phyloP scores from a whole-genome alignment of 2,113 vertebrate genomes.

The Siniperca chuatsi region DNA sequence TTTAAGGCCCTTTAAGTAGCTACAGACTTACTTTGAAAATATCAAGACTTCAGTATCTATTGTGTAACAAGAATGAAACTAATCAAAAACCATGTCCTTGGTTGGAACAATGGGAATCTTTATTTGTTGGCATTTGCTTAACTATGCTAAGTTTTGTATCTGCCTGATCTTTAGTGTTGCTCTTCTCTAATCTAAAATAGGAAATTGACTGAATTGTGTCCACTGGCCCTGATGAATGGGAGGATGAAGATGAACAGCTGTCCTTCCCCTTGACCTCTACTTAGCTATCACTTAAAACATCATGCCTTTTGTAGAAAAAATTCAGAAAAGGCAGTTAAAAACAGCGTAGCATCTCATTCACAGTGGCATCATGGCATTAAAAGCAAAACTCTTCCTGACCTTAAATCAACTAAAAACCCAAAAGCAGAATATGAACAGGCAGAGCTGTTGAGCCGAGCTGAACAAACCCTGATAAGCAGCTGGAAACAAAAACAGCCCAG shows the following conservation, averaged over 20 bases:
- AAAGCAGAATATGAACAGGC: background rate
- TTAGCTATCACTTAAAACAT: background rate
- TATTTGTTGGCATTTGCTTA: background rate
- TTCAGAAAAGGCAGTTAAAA: accelerated
- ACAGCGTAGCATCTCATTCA: background rate
- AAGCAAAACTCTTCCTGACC: slow-evolving; percentile 10
- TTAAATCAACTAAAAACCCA: background rate
- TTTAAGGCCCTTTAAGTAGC: background rate
- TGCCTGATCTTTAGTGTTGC: slow-evolving; percentile 8
- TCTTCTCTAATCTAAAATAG: slow-evolving; percentile 16
- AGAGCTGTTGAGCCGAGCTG: background rate
- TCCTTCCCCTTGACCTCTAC: slow-evolving; percentile 22
- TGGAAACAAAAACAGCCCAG: slow-evolving; percentile 37
- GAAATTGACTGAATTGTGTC: slow-evolving; percentile 31
- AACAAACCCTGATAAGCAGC: slow-evolving; percentile 54
- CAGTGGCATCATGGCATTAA: background rate
- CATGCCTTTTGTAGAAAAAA: background rate
- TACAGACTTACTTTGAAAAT: background rate
- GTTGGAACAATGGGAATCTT: background rate
- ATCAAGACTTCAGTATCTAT: background rate
- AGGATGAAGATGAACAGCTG: slow-evolving; percentile 16
- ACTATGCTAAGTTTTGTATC: background rate
- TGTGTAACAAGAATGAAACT: background rate
- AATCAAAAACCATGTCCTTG: background rate
- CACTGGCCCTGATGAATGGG: slow-evolving; percentile 13